phyloP scores from a whole-genome alignment of 2,113 vertebrate species.

The Taurulus bubalis region DNA sequence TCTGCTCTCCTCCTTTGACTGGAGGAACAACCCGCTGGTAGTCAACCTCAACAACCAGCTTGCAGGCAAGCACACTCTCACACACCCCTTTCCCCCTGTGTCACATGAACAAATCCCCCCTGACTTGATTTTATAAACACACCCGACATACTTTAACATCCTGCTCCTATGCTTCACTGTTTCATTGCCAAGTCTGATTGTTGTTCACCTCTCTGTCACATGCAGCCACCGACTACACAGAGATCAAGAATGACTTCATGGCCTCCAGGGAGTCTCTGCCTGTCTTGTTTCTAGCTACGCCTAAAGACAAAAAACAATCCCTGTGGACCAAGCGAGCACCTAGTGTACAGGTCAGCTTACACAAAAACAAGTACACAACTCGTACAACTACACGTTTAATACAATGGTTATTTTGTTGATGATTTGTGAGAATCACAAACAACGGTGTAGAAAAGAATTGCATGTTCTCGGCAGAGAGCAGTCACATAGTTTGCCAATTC shows the following conservation, averaged over 20 bases:
- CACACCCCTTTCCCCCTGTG: conserved; percentile 15
- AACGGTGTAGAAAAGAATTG: conserved; percentile 77
- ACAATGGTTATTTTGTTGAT: background rate
- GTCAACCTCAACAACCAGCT: conserved; percentile 92
- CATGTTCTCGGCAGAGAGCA: conserved; percentile 73
- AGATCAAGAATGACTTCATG: conserved; percentile 91
- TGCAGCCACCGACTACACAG: conserved; percentile 87
- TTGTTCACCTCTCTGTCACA: conserved; percentile 59
- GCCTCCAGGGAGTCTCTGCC: conserved; percentile 88
- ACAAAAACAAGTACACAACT: conserved; percentile 14
- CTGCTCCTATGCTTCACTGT: conserved; percentile 29
- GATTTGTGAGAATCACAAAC: conserved; percentile 61
- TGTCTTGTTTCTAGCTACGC: conserved; percentile 92
- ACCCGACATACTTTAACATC: conserved; percentile 63
- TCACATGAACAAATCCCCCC: conserved; percentile 50
- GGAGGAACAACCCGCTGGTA: conserved; percentile 94
- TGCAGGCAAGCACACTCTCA: conserved; percentile 83
- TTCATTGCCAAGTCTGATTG: conserved; percentile 28
- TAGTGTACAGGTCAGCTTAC: conserved; percentile 86
- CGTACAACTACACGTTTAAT: conserved; percentile 33
- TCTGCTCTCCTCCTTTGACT: conserved; percentile 93
- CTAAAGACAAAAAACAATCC: conserved; percentile 89
- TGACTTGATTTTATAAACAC: conserved; percentile 58
- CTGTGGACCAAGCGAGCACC: conserved; percentile 92
- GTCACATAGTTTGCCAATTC: conserved; percentile 77